Base-by-base conservation (phyloP, 1,140 invertebrate species). In the Bombus sylvicola region DNA sequence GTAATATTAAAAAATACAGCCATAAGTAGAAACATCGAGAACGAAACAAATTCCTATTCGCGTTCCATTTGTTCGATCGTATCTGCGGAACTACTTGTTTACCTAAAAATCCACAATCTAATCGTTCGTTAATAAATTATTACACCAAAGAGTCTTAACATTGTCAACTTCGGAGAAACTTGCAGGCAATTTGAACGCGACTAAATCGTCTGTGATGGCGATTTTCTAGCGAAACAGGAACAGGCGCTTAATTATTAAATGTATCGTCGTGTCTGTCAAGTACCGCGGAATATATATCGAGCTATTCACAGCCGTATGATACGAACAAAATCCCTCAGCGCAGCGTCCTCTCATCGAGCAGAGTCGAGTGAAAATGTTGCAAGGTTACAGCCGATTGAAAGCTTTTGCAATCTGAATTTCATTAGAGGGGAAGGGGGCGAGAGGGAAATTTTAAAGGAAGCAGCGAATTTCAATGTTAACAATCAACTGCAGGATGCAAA, bases 181-280 rank as follows among this genome's bases (percentile, higher is more conserved):
- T 53, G 5, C 47, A 53, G 6, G 18, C 1, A 53, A 76, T 76
- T 68, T 39, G 18, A 34, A 31, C n/a, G n/a, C 37, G 39, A 79
- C 31, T 68, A 53, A 53, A 53, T 53, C 47, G 76, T 31, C 41
- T 5, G n/a, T 18, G 39, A 79, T 79, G 25, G 9, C 25, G 77
- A 68, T 41, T 53, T 68, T 25, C 41, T 10, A 37, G 13, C 62
- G 64, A 47, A 69, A 43, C n/a, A 47, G 77, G 62, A 31, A 43
- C 91, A 87, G 80, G 82, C 85, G 89, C 90, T 93, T 93, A 92
- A 93, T 93, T 93, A 92, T 93, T 93, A 92, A 93, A 93, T 92
- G 92, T 89, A 91, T 91, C 91, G 84, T 85, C 85, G 87, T 85
- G 81, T 81, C 81, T 83, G 66, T 81, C 64, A 81, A 53, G 18